Evolutionary conservation across 2,113 vertebrate species (phyloP).

Genomic region (Progne subis): DNA sequence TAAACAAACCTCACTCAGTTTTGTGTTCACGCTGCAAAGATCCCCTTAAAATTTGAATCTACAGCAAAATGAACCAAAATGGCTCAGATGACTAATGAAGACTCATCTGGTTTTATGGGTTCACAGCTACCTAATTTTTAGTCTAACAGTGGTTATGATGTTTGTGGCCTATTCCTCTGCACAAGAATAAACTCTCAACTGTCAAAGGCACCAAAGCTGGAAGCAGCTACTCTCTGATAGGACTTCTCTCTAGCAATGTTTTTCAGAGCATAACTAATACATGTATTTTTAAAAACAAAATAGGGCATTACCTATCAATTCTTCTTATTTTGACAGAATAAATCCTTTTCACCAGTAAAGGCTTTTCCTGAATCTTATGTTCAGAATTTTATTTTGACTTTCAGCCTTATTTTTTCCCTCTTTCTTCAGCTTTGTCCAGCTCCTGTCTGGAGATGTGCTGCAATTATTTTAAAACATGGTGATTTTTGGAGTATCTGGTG

Average conservation of each 20-base stretch:
- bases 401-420: not conserved
- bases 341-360: not conserved
- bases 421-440: not conserved
- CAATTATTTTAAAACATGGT: not conserved
- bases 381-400: not conserved
- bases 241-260: not conserved
- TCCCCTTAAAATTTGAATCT: not conserved
- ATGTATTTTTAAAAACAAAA: not conserved
- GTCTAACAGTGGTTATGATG: not conserved
- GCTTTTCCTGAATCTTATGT: not conserved
- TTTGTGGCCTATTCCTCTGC: not conserved
- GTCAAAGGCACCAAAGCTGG: not conserved
- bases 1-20: not conserved
- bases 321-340: not conserved
- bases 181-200: not conserved
- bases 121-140: not conserved
- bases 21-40: not conserved
- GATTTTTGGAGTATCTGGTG: not conserved
- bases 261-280: not conserved
- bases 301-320: not conserved
- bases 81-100: not conserved
- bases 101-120: not conserved
- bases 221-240: not conserved
- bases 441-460: not conserved
- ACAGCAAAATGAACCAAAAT: not conserved